Base-by-base conservation (phyloP, 2,888 invertebrate species). In the Clepsis dumicolana region DNA sequence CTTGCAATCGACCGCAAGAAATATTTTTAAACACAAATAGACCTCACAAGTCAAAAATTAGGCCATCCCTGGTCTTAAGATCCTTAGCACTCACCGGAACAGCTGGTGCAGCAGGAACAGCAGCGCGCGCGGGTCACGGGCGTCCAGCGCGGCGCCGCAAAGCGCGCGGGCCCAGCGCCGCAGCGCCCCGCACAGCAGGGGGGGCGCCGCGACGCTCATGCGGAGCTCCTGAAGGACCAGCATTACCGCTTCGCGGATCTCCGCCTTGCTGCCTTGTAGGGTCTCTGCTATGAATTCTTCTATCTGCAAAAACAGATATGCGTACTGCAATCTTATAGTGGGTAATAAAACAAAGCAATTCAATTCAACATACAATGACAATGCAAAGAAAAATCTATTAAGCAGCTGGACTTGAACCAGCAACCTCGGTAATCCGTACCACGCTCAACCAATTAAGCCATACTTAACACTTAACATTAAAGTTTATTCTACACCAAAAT, bases 121-220 rank as follows among this genome's bases (percentile, higher is more conserved):
- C 71, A 91, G 72, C 41, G 92, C 88, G 7, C 84, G 75, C 21
- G 85, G 52, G 61, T 92, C 90, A 0, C 85, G 75, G 5, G 77
- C 79, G 62, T 85, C 85, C 0, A 89, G 48, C 53, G 91, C 69
- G 1, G 87, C 86, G 0, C 77, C 75, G 0, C 86, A 75, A 2
- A 93, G 78, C 41, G 80, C 83, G 4, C 75, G 71, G 0, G 90
- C 88, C 93, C 93, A 93, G n/a, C 90, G 89, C 73, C 86, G 82
- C 66, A 93, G 74, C 8, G 91, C 87, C 4, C 74, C 0, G 86
- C 80, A 53, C 32, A 65, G 60, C 62, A 62, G 35, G 16, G 75
- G 74, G 0, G 84, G 81, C 7, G 81, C 82, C n/a, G 76, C 80
- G 65, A 88, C 89, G 60, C 88, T 84, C n/a, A 83, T 65, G 0